phyloP scores from a whole-genome alignment of 2,113 vertebrate species.

The Saccopteryx leptura region DNA sequence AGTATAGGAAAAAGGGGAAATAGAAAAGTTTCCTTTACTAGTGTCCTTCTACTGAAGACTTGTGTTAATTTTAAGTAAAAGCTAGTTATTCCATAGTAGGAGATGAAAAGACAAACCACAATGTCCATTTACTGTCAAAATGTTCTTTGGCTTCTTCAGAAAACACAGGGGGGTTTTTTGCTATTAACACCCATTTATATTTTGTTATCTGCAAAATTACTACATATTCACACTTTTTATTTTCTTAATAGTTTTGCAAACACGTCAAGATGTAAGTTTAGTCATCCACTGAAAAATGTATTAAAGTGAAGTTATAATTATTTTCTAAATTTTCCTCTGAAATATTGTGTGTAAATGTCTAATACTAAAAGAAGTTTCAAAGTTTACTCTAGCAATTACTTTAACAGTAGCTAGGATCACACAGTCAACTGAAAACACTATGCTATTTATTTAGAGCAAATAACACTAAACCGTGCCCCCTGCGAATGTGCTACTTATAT shows the following conservation, averaged over 20 bases:
- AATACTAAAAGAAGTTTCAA: conserved; percentile 12
- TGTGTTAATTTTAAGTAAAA: conserved; percentile 35
- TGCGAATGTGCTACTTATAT: background rate
- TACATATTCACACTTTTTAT: background rate
- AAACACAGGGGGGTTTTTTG: background rate
- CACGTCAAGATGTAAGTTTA: conserved; percentile 8
- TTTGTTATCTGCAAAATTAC: conserved; percentile 38
- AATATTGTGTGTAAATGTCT: conserved; percentile 6
- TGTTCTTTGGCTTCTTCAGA: conserved; percentile 5
- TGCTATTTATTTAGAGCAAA: background rate
- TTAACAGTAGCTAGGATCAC: background rate
- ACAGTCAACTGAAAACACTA: conserved; percentile 27
- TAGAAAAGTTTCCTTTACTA: background rate
- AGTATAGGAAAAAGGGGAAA: background rate
- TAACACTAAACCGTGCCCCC: background rate
- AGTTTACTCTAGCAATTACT: background rate
- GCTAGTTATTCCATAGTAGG: background rate
- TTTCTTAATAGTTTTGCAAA: conserved; percentile 32
- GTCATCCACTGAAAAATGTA: background rate
- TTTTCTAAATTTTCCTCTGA: background rate
- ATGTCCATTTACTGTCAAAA: conserved; percentile 12
- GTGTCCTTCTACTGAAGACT: conserved; percentile 20
- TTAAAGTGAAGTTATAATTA: conserved; percentile 7
- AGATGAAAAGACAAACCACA: background rate
- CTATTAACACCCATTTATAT: conserved; percentile 42